Percentiles rank a stretch among this genome's conserved stretches.
phyloP scores from a whole-genome alignment of 2,113 vertebrate genomes.

The Pedetes capensis region DNA sequence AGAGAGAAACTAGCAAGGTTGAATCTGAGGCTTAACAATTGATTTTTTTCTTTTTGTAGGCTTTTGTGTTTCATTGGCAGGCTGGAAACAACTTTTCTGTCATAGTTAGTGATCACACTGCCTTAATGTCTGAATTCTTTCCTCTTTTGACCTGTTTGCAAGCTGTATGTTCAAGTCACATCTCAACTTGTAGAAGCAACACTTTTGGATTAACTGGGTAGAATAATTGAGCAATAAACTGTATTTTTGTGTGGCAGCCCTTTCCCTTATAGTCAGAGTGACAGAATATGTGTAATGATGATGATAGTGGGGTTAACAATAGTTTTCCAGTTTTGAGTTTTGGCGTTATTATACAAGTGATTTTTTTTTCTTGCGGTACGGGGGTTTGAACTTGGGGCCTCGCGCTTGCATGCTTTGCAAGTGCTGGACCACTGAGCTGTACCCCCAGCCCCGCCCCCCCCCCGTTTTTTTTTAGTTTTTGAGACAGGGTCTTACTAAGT shows the following conservation, averaged over 20 bases:
- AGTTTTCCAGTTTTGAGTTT: constrained; percentile 32
- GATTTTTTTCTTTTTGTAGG: neutral
- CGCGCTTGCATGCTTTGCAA: no score
- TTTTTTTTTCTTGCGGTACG: no score
- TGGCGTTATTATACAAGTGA: constrained; percentile 21
- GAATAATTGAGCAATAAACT: neutral
- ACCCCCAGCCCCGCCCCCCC: no score
- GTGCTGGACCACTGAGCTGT: no score
- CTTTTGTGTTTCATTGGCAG: neutral
- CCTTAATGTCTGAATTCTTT: neutral
- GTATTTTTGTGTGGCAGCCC: neutral
- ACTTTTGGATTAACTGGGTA: constrained; percentile 23
- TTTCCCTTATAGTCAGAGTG: neutral
- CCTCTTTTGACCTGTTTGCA: neutral
- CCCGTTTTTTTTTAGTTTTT: no score
- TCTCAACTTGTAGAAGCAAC: neutral
- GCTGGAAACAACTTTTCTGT: neutral
- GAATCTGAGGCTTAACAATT: neutral
- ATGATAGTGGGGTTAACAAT: neutral
- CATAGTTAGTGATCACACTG: neutral
- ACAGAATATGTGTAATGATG: neutral
- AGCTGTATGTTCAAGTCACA: neutral
- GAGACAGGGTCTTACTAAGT: no score
- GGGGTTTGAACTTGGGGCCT: no score
- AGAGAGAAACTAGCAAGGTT: constrained; percentile 3